Evolutionary conservation across 2,113 vertebrate genomes (phyloP).

Genomic region (Corydoras maculifer): DNA sequence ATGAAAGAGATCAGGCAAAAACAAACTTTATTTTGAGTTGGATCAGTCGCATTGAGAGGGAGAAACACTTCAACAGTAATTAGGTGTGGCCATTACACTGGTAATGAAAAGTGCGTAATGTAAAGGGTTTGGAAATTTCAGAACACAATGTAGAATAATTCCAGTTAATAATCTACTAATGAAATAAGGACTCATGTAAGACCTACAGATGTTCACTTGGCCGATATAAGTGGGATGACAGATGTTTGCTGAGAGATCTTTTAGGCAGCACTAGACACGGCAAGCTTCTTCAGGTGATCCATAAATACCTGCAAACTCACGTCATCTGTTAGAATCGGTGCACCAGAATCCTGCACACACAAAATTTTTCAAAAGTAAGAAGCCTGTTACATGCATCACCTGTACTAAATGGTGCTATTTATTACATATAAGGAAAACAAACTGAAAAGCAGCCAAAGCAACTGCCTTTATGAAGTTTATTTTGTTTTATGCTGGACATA

Average conservation of each 20-base stretch:
- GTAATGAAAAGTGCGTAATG: background rate
- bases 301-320: constrained; percentile 98
- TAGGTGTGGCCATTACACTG: background rate
- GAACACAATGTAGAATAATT: constrained; percentile 3
- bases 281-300: constrained; percentile 97
- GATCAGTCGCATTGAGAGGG: background rate
- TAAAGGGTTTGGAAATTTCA: background rate
- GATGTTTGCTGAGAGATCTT: background rate
- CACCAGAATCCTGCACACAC: constrained; percentile 81
- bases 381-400: background rate
- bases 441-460: no score
- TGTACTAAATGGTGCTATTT: no score
- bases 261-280: constrained; percentile 93
- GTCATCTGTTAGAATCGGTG: constrained; percentile 94
- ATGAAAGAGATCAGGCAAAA: background rate
- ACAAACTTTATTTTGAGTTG: background rate
- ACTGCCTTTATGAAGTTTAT: no score
- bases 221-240: background rate
- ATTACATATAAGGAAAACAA: no score
- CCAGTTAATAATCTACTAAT: no score
- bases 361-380: background rate
- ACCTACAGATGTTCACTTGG: constrained; percentile 4
- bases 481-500: no score
- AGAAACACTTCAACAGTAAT: background rate
- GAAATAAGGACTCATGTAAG: no score